phyloP scores from a whole-genome alignment of 2,797 vertebrate species.

The Sebastes steindachneri region DNA sequence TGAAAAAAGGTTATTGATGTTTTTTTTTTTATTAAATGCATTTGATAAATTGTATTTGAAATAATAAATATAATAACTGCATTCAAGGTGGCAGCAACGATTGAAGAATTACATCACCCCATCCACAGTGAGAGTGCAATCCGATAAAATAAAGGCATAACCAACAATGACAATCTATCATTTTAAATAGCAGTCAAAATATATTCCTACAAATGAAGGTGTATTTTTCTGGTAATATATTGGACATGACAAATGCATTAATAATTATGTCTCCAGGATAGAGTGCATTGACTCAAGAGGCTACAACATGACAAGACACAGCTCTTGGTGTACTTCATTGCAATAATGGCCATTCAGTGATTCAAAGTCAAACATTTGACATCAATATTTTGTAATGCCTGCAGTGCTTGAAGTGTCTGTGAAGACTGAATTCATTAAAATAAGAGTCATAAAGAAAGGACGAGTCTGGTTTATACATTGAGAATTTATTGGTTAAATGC shows the following conservation, averaged over 20 bases:
- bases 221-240: not conserved
- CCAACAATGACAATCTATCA: not conserved
- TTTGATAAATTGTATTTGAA: not conserved
- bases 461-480: slow-evolving; percentile 23
- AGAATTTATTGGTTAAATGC: slow-evolving; percentile 37
- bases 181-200: not conserved
- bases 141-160: not conserved
- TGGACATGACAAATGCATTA: not conserved
- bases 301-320: not conserved
- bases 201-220: not conserved
- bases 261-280: not conserved
- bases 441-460: slow-evolving; percentile 24
- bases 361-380: not conserved
- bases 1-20: not conserved
- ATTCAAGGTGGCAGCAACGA: not conserved
- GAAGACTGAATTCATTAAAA: slow-evolving; percentile 9
- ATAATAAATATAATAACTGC: not conserved
- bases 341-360: not conserved
- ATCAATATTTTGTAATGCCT: slow-evolving; percentile 1
- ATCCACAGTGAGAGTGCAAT: not conserved
- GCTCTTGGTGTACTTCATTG: not conserved
- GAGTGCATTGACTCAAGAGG: not conserved
- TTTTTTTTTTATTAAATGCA: not conserved
- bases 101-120: not conserved
- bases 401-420: not conserved